phyloP scores from a whole-genome alignment of 2,888 invertebrate species.

The Tetropium fuscum region DNA sequence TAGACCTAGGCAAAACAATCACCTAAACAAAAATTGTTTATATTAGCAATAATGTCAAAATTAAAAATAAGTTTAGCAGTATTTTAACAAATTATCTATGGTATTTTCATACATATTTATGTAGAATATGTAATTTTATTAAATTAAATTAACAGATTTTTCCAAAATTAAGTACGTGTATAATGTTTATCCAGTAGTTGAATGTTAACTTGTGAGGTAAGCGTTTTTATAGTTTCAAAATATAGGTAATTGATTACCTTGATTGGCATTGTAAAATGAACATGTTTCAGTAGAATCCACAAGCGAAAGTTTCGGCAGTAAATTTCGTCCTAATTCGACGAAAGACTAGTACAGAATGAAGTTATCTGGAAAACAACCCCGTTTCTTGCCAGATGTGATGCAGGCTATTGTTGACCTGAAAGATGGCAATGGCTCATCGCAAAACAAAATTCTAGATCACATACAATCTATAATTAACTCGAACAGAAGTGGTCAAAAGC shows the following conservation, averaged over 20 bases:
- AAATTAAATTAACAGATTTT: background rate
- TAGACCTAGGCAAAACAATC: no score
- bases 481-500: constrained; percentile 33
- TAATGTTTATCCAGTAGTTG: background rate
- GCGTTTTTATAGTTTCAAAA: no score
- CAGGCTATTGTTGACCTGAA: constrained; percentile 52
- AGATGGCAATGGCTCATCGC: constrained; percentile 48
- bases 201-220: constrained; percentile 10
- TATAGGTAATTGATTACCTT: no score
- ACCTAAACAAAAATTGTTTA: constrained; percentile 25
- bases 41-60: constrained; percentile 27
- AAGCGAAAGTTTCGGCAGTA: constrained; percentile 38
- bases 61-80: constrained; percentile 11
- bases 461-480: constrained; percentile 31
- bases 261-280: background rate
- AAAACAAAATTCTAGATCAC: constrained; percentile 41
- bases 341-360: constrained; percentile 41
- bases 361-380: constrained; percentile 40
- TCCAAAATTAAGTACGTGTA: constrained; percentile 17
- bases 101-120: background rate
- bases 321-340: constrained; percentile 34
- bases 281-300: constrained; percentile 13
- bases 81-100: no score
- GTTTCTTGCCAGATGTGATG: constrained; percentile 47
- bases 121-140: background rate